Base-by-base conservation (phyloP, 2,888 invertebrate genomes). In the Thymelicus lineola region DNA sequence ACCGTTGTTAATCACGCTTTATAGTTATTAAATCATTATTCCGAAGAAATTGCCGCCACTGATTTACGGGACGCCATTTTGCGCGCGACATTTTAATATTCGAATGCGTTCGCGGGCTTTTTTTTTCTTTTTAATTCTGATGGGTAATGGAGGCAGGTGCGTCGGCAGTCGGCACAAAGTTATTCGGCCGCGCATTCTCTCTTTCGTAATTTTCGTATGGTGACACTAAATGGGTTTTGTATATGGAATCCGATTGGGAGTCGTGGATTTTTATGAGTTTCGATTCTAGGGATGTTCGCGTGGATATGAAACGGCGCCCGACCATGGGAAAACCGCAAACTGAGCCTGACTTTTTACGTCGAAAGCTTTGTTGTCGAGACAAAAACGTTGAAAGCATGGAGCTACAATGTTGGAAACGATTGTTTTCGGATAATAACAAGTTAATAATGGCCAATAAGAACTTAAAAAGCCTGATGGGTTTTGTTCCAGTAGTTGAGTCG, bases 1-100 rank as follows among this genome's bases (percentile, higher is more conserved):
- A 86, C 90, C 89, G 86, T 90, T 84, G 85, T 89, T 92, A 93
- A 93, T 91, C 89, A 91, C 82, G 78, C 83, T 90, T 91, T 86
- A 88, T 89, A 87, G 87, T 90, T 90, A 89, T 88, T 90, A 91
- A 86, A 85, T 83, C 82, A 83, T 85, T 83, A 86, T 80, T 78
- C 79, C 82, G 81, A 83, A 88, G 89, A 87, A 91, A 91, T 90
- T 88, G 85, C 87, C 79, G 84, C 84, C 82, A 83, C 85, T 90
- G 91, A 93, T 92, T 91, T 90, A 91, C 83, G 84, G 84, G 77
- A 79, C 79, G 87, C 91, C 89, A 90, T 90, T 86, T 90, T 89
- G 86, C 74, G 77, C 76, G 88, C 86, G 88, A 89, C 87, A 89
- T 88, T 89, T 89, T 87, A 88, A 88, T 89, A 89, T 88, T 81